These are phyloP conservation scores for Leptinotarsa undecemlineata DNA, from an alignment of 1,140 invertebrate genomes.

Conservation along the genomic window DNA sequence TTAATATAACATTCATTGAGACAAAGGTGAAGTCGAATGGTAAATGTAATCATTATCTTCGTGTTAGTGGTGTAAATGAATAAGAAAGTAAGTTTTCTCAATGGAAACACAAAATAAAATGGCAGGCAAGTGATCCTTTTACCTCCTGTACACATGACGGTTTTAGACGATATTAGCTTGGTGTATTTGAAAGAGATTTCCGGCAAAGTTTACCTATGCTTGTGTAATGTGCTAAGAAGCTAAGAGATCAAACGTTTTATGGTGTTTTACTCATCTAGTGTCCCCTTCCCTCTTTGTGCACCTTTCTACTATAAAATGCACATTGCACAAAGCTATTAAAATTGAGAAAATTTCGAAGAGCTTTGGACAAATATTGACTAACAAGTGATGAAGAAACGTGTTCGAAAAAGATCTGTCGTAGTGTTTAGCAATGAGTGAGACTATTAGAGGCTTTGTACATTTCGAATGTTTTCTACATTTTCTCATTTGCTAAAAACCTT, in stretches of 20 bases:
- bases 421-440: constrained; percentile 36
- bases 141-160: constrained; percentile 27
- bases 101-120: constrained; percentile 40
- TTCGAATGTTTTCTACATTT: constrained; percentile 41
- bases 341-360: constrained; percentile 24
- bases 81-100: constrained; percentile 19
- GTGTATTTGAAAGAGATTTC: constrained; percentile 14
- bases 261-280: constrained; percentile 25
- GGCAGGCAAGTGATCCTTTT: constrained; percentile 26
- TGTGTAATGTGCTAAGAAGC: constrained; percentile 45
- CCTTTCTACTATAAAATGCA: constrained; percentile 36
- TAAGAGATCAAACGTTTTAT: constrained; percentile 24
- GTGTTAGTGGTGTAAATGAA: constrained; percentile 4
- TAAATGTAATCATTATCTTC: neutral
- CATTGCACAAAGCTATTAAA: constrained; percentile 43
- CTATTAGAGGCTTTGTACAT: constrained; percentile 43
- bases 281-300: constrained; percentile 25
- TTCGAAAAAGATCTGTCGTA: constrained; percentile 28
- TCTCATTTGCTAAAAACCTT: constrained; percentile 39
- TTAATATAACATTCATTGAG: too few relatives aligned
- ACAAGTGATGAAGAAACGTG: constrained; percentile 28
- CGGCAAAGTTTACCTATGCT: constrained; percentile 31
- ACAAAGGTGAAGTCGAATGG: too few relatives aligned
- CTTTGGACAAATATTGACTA: constrained; percentile 26
- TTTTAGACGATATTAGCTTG: constrained; percentile 13